These are phyloP conservation scores for Malurus elegans DNA, from an alignment of 2,113 vertebrate species.

Conservation along the genomic window DNA sequence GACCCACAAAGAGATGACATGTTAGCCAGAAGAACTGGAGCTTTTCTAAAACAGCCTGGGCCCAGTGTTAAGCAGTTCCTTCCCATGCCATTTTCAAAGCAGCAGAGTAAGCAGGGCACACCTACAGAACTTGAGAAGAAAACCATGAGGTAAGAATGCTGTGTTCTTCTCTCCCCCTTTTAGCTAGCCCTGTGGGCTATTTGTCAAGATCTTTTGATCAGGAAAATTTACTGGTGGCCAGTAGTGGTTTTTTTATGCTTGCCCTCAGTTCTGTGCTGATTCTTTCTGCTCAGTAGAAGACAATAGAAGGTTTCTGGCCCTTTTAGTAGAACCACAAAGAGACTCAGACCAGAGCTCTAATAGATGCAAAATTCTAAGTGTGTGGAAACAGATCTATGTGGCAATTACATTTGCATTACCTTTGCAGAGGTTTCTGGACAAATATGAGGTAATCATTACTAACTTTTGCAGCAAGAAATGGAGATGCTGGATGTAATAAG, in stretches of 20 bases:
- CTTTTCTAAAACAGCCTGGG: slow-evolving; percentile 61
- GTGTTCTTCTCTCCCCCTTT: background rate
- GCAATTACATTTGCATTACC: background rate
- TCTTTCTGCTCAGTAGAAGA: background rate
- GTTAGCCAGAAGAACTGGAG: slow-evolving; percentile 60
- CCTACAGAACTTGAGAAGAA: slow-evolving; percentile 51
- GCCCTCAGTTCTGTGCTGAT: background rate
- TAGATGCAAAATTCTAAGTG: background rate
- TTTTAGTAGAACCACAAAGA: background rate
- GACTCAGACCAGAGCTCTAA: background rate
- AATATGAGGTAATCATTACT: background rate
- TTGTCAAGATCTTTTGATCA: background rate
- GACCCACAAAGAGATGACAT: slow-evolving; percentile 70
- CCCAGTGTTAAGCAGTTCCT: slow-evolving; percentile 71
- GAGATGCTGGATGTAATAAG: background rate
- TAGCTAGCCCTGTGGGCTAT: background rate
- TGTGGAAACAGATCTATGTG: background rate
- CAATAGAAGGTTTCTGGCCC: background rate
- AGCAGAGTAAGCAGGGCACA: slow-evolving; percentile 48
- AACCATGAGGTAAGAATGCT: slow-evolving; percentile 61
- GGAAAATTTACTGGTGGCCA: background rate
- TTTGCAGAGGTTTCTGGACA: background rate
- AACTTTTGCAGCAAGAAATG: background rate
- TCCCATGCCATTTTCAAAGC: slow-evolving; percentile 73
- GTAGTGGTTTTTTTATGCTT: background rate